Evolutionary conservation across 2,797 vertebrate species (phyloP), one percentile per base, ranked within the genome.

Genomic region (Myripristis jacobus): DNA sequence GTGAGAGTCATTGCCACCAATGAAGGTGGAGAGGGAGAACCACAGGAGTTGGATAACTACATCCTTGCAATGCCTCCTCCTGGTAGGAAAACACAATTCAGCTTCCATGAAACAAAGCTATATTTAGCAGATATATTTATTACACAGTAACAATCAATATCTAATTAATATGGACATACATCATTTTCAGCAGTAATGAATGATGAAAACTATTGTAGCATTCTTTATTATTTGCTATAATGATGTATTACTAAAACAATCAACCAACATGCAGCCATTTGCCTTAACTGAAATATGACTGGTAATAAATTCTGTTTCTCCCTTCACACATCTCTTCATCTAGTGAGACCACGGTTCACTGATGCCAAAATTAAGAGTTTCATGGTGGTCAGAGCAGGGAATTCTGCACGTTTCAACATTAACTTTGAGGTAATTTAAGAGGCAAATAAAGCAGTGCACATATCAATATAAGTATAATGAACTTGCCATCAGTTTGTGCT

Each of bases 331-430:
- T 0, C 13, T 75, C 29, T 74, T 71, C 47, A 72, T 22, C 29
- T 80, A 98, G 97, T 97, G 83, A 81, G 87, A 68, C 96, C 97
- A 79, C 93, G 87, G 70, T 95, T 98, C 56, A 91, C 92, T 16
- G 94, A 96, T 78, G 47, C 88, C 70, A 94, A 92, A 65, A 89
- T 93, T 64, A 95, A 94, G 87, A 95, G 86, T 68, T 92, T 93
- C 53, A 94, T 96, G 94, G 83, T 92, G 22, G 89, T 97, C 69
- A 94, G 86, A 90, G 95, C 93, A 55, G 96, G 96, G 79, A 94
- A 96, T 83, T 85, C 94, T 19, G 82, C 96, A 66, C 89, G 91
- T 21, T 87, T 96, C 75, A 95, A 87, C 51, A 86, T 97, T 36
- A 95, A 94, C 72, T 98, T 96, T 88, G 94, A 96, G 93, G 97